These are phyloP conservation scores for Ramphastos sulfuratus DNA, from an alignment of 2,113 vertebrate species.

Conservation along the genomic window DNA sequence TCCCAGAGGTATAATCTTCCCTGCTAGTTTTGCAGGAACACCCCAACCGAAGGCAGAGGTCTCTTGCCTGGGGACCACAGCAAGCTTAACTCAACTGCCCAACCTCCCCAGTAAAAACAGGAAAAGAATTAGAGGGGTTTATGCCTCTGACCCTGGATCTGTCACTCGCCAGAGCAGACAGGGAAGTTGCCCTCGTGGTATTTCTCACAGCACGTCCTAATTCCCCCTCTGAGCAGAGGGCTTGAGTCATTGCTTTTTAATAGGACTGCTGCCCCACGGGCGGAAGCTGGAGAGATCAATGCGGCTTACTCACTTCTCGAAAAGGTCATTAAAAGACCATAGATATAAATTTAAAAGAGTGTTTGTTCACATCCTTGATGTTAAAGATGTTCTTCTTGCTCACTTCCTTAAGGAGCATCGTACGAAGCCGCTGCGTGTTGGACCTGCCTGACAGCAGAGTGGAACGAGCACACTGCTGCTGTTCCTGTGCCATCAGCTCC, in stretches of 20 bases:
- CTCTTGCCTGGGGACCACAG: background rate
- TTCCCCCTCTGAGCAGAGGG: constrained; percentile 52
- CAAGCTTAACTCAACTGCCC: background rate
- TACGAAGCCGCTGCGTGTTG: rapidly evolving
- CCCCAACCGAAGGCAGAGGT: constrained; percentile 1
- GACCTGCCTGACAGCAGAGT: background rate
- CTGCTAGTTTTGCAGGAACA: background rate
- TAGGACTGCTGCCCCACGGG: constrained; percentile 38
- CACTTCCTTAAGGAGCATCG: background rate
- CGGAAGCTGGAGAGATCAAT: constrained; percentile 61
- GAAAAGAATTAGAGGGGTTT: constrained; percentile 10
- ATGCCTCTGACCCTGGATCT: background rate
- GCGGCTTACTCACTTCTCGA: constrained; percentile 12
- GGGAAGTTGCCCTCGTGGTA: constrained; percentile 28
- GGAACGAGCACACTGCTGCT: background rate
- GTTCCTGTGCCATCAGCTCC: background rate
- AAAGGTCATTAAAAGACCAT: constrained; percentile 67
- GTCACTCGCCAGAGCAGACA: background rate
- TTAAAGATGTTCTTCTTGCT: constrained; percentile 41
- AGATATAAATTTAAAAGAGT: constrained; percentile 51
- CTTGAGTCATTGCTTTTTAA: constrained; percentile 65
- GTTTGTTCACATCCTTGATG: constrained; percentile 49
- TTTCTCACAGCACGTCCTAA: constrained; percentile 9
- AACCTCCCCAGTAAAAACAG: background rate
- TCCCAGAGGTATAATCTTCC: background rate